phyloP scores from a whole-genome alignment of 2,888 invertebrate species.

The Iphiclides podalirius region DNA sequence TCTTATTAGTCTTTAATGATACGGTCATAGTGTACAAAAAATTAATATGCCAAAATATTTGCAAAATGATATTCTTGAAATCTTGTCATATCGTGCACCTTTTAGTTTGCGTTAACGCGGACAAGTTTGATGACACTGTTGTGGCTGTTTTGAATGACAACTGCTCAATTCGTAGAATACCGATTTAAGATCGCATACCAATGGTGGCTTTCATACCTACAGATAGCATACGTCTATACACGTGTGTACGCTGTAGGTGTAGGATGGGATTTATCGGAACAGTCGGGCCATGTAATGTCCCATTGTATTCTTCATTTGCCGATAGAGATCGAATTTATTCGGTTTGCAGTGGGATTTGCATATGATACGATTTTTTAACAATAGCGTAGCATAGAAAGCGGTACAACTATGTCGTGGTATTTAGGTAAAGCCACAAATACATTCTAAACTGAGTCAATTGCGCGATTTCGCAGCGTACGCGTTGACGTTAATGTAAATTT shows the following conservation, averaged over 20 bases:
- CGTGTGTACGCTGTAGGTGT: slow-evolving; percentile 28
- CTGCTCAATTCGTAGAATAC: slow-evolving; percentile 51
- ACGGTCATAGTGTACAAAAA: too few species aligned
- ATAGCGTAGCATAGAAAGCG: slow-evolving; percentile 27
- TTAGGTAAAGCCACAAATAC: slow-evolving; percentile 14
- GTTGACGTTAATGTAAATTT: too few species aligned
- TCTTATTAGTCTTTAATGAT: too few species aligned
- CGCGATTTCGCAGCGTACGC: not conserved
- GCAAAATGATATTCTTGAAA: too few species aligned
- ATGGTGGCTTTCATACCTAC: slow-evolving; percentile 29
- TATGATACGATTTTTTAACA: slow-evolving; percentile 36
- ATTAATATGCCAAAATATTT: too few species aligned
- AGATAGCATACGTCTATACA: slow-evolving; percentile 7
- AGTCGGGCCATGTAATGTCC: slow-evolving; percentile 40
- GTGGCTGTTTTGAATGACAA: slow-evolving; percentile 36
- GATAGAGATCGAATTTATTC: slow-evolving; percentile 50
- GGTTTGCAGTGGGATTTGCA: slow-evolving; percentile 42
- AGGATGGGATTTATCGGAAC: slow-evolving; percentile 34
- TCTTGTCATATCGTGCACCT: too few species aligned
- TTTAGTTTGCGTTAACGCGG: too few species aligned
- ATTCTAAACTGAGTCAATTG: slow-evolving; percentile 5
- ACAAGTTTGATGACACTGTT: too few species aligned
- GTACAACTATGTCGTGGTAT: slow-evolving; percentile 22
- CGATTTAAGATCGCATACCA: slow-evolving; percentile 48
- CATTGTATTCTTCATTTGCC: slow-evolving; percentile 49